Base-by-base conservation (phyloP, 1,140 invertebrate genomes). In the Meloidogyne floridensis region DNA sequence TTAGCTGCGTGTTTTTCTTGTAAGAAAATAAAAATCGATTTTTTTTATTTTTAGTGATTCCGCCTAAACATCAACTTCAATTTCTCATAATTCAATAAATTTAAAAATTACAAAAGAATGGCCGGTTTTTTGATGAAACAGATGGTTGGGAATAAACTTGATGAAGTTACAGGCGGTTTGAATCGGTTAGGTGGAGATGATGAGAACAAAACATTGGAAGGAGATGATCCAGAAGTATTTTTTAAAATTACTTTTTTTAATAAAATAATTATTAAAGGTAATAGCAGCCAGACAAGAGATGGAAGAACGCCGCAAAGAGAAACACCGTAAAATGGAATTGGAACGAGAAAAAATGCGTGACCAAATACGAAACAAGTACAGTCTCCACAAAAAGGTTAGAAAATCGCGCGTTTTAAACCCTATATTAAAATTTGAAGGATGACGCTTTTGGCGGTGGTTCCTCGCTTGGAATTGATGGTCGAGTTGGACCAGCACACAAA, bases 311-410 rank as follows among this genome's bases (percentile, higher is more conserved):
- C 82, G 92, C 32, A 91, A 91, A 83, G 91, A 93, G 81, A 93
- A 92, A 84, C 92, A 93, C 86, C 87, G 95, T 87, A 97, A 97
- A 92, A 97, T 98, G 95, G 96, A 98, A 91, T 95, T 96, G 87
- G 96, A 98, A 91, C 92, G 96, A 85, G 96, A 98, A 92, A 96
- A 95, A 91, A 97, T 98, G 95, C 93, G 96, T 90, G 95, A 97
- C 91, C 95, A 95, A 91, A 98, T 98, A 91, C 93, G 96, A 92
- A 95, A 97, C 92, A 98, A 98, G 94, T 90, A 90, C 77, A 86
- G 82, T 20, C 87, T 90, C 43, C 83, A 88, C 47, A 89, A 89
- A 82, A 90, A 91, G 80, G 81, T 83, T 20, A 7, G 65, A 2
- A 78, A 74, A 8, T 47, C 47, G 47, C 18, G 15, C 13, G 11